Conservation (phyloP, 2,888 invertebrate genomes). For the Temnothorax rugatulus region DNA sequence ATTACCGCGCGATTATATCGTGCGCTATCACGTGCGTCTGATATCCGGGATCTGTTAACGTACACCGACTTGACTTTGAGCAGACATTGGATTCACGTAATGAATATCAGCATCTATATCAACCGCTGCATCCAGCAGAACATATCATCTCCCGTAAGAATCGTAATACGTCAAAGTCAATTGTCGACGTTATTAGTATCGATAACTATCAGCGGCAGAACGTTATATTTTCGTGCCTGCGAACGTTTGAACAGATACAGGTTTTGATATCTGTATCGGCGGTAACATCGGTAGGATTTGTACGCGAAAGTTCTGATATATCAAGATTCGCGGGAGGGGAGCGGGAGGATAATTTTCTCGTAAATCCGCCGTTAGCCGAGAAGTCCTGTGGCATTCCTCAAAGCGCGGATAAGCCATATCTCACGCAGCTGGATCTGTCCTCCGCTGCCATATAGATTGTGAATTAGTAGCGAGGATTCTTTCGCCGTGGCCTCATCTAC, state of each 20-base stretch:
- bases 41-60: constrained; percentile 24
- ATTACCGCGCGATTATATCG: constrained; percentile 18
- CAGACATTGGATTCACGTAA: constrained; percentile 40
- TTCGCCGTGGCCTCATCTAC: constrained; percentile 59
- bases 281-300: neutral
- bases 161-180: constrained; percentile 28
- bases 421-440: constrained; percentile 54
- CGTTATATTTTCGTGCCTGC: neutral
- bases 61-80: constrained; percentile 51
- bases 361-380: constrained; percentile 28
- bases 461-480: constrained; percentile 63
- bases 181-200: constrained; percentile 34
- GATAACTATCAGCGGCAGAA: neutral
- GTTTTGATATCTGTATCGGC: constrained; percentile 28
- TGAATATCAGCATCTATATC: constrained; percentile 59
- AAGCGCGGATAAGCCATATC: constrained; percentile 38
- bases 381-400: constrained; percentile 39
- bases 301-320: neutral
- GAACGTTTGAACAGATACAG: neutral
- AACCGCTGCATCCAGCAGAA: neutral
- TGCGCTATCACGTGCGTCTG: neutral
- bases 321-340: constrained; percentile 1
- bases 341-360: constrained; percentile 23
- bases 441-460: constrained; percentile 47
- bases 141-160: constrained; percentile 20